Evolutionary conservation across 2,888 invertebrate genomes (phyloP).

Genomic region (Apantesis nais): DNA sequence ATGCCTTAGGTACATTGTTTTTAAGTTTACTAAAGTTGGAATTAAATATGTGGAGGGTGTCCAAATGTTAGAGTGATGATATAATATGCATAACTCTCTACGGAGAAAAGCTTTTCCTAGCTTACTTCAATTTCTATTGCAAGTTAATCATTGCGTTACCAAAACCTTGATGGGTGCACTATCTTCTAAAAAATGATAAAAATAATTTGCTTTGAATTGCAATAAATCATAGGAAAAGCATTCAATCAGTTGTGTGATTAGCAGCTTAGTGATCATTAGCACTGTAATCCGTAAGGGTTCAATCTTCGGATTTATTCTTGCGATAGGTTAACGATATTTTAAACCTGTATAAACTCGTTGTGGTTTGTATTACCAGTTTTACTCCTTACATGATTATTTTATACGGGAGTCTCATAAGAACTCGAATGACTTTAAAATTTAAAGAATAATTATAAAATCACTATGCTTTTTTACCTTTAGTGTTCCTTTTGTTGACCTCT

Average conservation of each 20-base stretch:
- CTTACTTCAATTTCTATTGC: not conserved
- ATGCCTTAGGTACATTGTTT: no score
- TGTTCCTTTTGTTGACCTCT: no score
- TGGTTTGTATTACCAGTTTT: not conserved
- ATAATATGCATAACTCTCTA: no score
- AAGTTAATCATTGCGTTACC: not conserved
- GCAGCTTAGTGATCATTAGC: constrained; percentile 41
- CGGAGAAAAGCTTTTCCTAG: not conserved
- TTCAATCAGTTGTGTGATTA: constrained; percentile 37
- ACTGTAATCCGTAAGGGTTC: constrained; percentile 24
- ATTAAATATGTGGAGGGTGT: no score
- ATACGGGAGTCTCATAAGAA: no score
- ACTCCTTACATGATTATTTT: not conserved
- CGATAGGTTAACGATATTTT: constrained; percentile 29
- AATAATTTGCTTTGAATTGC: constrained; percentile 24
- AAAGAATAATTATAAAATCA: no score
- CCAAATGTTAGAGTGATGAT: no score
- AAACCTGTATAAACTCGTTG: not conserved
- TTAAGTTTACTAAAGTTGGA: no score
- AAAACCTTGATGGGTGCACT: constrained; percentile 4
- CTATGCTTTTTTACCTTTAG: no score
- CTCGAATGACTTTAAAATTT: not conserved
- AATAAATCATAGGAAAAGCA: constrained; percentile 39
- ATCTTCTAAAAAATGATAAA: constrained; percentile 18
- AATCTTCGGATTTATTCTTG: constrained; percentile 19